Evolutionary conservation across 2,113 vertebrate species (phyloP).

Genomic region (Erpornis zantholeuca): DNA sequence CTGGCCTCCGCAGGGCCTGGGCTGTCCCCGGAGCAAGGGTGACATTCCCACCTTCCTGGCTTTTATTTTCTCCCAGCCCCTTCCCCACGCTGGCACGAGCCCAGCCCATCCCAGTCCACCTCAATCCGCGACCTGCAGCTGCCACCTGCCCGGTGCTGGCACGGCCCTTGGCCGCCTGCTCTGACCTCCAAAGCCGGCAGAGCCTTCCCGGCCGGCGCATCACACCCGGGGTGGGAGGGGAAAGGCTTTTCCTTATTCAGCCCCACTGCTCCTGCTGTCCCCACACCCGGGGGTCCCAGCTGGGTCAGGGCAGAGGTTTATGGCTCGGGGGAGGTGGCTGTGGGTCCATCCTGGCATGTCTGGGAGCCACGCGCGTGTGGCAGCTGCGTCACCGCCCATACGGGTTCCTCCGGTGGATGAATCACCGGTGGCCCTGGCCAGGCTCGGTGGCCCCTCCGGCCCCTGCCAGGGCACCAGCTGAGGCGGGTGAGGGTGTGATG

Average conservation of each 20-base stretch:
- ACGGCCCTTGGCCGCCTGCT: not conserved
- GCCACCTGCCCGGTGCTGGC: not conserved
- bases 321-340: fast-evolving
- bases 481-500: not conserved
- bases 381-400: constrained; percentile 15
- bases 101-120: not conserved
- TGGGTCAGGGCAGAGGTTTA: not conserved
- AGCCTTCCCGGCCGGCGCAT: not conserved
- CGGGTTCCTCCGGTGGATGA: constrained; percentile 23
- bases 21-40: not conserved
- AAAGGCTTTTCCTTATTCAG: not conserved
- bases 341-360: not conserved
- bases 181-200: not conserved
- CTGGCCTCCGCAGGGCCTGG: not conserved
- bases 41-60: not conserved
- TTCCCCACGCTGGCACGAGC: not conserved
- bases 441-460: not conserved
- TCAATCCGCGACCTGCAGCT: not conserved
- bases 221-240: not conserved
- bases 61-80: not conserved
- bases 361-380: not conserved
- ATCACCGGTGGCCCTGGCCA: not conserved
- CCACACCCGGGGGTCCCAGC: fast-evolving
- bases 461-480: not conserved
- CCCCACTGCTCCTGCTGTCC: not conserved